Evolutionary conservation across 2,797 vertebrate species (phyloP), one percentile per base, ranked within the genome.

Genomic region (Mallotus villosus): DNA sequence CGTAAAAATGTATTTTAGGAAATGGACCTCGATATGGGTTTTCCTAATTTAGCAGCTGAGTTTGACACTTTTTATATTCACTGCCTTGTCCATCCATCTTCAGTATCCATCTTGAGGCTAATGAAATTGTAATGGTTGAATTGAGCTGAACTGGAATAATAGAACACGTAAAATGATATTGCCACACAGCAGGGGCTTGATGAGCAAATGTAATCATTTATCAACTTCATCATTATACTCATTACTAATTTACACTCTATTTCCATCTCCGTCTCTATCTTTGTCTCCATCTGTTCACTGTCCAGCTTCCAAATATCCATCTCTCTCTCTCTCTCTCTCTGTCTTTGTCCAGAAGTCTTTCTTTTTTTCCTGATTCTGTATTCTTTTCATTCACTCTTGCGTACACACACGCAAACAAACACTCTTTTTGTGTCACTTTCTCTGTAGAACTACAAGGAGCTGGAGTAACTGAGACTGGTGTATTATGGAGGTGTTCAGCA

Each of bases 401-500:
- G 9, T 14, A 46, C 41, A 14, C 12, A 46, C 41, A 41, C 7
- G 37, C 37, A 46, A 46, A 46, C 11, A 46, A 46, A 68, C 60
- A 60, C 7, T 71, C 79, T 77, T 46, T 63, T 27, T 74, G 29
- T 49, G 55, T 64, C 41, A 12, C 58, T 57, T 73, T 70, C 7
- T 77, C 72, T 81, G 12, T 62, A 99, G 97, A 98, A 99, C 87
- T 98, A 98, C 81, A 96, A 96, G 83, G 97, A 98, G 83, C 84
- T 98, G 84, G 97, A 98, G 84, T 90, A 98, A 77, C 90, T 99
- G 5, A 81, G 95, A 75, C 87, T 95, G 87, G 97, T 98, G 64
- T 99, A 99, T 85, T 97, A 97, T 0, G 97, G 97, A 0, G 97
- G 97, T 1, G 96, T 99, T 67, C 93, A 98, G 81, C 97, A 97